Percentiles rank a stretch among this genome's conserved stretches.
phyloP scores from a whole-genome alignment of 2,113 vertebrate species.

The Micromys minutus region DNA sequence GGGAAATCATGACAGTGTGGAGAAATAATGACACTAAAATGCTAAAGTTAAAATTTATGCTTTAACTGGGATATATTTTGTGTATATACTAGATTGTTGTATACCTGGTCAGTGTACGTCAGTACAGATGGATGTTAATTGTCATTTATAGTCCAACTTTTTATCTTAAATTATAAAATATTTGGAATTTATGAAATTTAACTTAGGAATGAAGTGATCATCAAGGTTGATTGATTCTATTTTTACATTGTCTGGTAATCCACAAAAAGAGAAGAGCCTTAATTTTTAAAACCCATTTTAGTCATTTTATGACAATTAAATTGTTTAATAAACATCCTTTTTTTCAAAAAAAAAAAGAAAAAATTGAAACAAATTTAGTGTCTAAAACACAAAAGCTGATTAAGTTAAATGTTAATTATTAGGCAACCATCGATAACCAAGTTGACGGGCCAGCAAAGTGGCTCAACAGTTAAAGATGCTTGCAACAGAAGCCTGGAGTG shows the following conservation, averaged over 20 bases:
- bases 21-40: constrained; percentile 78
- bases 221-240: constrained; percentile 81
- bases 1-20: constrained; percentile 80
- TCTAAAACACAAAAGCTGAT: neutral
- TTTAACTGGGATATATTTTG: constrained; percentile 74
- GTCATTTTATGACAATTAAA: constrained; percentile 83
- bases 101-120: constrained; percentile 70
- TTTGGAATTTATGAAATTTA: constrained; percentile 82
- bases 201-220: constrained; percentile 81
- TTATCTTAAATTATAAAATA: constrained; percentile 77
- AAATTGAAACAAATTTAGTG: constrained; percentile 23
- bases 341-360: constrained; percentile 83
- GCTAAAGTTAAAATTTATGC: constrained; percentile 72
- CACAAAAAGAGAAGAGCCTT: constrained; percentile 83
- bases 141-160: constrained; percentile 77
- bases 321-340: constrained; percentile 83
- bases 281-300: constrained; percentile 83
- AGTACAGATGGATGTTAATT: constrained; percentile 60
- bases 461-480: neutral
- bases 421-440: neutral
- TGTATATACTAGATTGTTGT: constrained; percentile 69
- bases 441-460: neutral
- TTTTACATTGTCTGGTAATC: constrained; percentile 84
- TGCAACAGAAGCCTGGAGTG: too few relatives aligned
- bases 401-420: neutral